These are phyloP conservation scores for Hippopotamus amphibius DNA, from an alignment of 2,113 vertebrate genomes.

Conservation along the genomic window DNA sequence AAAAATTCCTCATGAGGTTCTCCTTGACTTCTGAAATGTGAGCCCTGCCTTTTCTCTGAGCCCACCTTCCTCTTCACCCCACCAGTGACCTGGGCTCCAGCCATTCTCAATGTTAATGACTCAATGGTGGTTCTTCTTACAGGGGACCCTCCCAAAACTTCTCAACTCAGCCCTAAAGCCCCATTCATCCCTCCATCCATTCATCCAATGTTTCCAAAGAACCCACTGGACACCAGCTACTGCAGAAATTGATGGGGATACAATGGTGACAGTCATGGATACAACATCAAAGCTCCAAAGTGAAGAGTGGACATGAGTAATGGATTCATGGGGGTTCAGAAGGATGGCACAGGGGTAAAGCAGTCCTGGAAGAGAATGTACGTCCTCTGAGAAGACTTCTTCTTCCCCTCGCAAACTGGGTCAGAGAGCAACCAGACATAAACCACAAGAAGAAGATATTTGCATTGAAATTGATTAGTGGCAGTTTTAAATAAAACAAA, in stretches of 20 bases:
- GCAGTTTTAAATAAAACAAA: not conserved
- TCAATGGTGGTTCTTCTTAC: not conserved
- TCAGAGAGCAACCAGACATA: too few relatives aligned
- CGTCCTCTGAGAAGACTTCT: not conserved
- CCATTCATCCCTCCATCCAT: not conserved
- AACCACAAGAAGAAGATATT: not conserved
- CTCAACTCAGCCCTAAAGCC: not conserved
- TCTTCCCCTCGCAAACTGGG: too few relatives aligned
- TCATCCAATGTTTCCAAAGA: not conserved
- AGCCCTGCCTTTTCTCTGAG: not conserved
- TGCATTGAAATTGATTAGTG: not conserved
- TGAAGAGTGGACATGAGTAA: not conserved
- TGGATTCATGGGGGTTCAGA: fast-evolving
- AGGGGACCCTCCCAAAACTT: not conserved
- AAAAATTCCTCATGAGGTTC: not conserved
- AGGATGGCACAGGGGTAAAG: not conserved
- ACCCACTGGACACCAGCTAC: not conserved
- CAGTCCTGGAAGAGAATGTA: fast-evolving
- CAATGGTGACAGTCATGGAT: fast-evolving
- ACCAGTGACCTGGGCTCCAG: not conserved
- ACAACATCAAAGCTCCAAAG: not conserved
- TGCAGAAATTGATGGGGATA: not conserved
- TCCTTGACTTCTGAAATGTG: not conserved
- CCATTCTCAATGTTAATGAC: not conserved
- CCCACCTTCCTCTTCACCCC: too few relatives aligned